A percentile compares a stretch with the other conserved stretches of the same genome.
These are phyloP conservation scores for Scylla paramamosain DNA, from an alignment of 1,140 invertebrate genomes.

Conservation along the genomic window DNA sequence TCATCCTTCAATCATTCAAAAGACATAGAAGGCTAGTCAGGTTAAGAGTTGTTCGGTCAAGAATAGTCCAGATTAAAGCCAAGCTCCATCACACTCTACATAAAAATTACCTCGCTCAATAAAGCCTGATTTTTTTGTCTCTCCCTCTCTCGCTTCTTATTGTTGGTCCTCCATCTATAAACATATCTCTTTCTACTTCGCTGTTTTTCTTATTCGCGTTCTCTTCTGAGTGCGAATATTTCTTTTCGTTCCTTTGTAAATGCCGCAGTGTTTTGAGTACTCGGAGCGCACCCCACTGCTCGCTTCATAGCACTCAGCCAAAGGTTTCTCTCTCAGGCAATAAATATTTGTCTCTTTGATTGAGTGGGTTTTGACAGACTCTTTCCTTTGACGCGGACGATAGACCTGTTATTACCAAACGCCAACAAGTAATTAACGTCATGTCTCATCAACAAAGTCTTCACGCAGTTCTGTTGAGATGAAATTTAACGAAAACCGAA, in stretches of 20 bases:
- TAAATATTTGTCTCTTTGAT: no score
- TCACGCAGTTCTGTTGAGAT: no score
- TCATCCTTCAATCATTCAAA: not conserved
- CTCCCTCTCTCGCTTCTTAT: not conserved
- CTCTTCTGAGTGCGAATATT: not conserved
- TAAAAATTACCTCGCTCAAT: not conserved
- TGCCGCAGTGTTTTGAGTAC: not conserved
- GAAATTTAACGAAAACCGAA: no score
- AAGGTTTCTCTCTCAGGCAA: no score
- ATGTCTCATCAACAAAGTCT: no score
- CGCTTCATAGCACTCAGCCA: no score
- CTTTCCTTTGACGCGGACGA: no score
- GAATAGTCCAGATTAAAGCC: not conserved
- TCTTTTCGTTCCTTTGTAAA: not conserved
- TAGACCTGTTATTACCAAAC: no score
- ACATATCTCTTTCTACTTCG: not conserved
- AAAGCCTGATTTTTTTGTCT: no score
- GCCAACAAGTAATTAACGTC: no score
- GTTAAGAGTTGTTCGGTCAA: not conserved
- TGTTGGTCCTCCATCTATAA: not conserved
- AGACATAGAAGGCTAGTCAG: not conserved
- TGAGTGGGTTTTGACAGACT: no score
- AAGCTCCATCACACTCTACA: not conserved
- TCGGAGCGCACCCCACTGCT: no score
- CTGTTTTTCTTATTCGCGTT: not conserved